Evolutionary conservation across 35 echinoderm and acorn worm species (phyloP), one percentile per base, ranked within the genome.

Genomic region (Ophiothrix spiculata): DNA sequence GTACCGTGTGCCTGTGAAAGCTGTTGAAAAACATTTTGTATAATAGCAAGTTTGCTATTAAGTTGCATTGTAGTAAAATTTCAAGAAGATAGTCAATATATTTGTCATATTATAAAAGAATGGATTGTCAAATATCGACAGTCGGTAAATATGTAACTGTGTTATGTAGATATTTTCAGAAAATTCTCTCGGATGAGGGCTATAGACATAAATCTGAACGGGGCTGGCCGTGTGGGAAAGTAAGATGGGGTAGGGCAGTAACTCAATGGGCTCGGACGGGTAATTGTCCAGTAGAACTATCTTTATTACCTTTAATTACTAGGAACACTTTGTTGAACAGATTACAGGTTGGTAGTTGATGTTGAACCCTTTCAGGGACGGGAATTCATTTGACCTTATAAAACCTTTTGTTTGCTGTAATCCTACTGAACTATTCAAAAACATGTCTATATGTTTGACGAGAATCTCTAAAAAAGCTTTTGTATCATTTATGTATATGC

Each of bases 11-110:
- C 60, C 60, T 69, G 60, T 69, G 60, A 69, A 49, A 69, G 60
- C 60, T 69, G 60, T 69, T 69, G 1, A 69, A 77, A 74, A 78
- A 86, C 85, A 86, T 78, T 77, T 49, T 86, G 3, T 69, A 10
- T 6, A 2, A 12, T 69, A 69, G 60, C 17, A 25, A 69, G 60
- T 69, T 25, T 28, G 17, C 6, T n/a, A 21, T 54, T 8, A 25
- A 25, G 29, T 69, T 69, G 60, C 29, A 69, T 69, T 69, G 60
- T 15, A n/a, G 29, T n/a, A 25, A 2, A 25, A n/a, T 69, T 25
- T 2, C 10, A 12, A 25, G 60, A 69, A 28, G 29, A 25, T 69
- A n/a, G 29, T 28, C 17, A 69, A 49, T 6, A n/a, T 69, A 69
- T 69, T 28, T n/a, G 29, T 25, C 17, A 69, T 69, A 69, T 69